A percentile compares a stretch with the other conserved stretches of the same genome.
Conservation (phyloP, 2,888 invertebrate genomes). For the Orthonychiurus folsomi region DNA sequence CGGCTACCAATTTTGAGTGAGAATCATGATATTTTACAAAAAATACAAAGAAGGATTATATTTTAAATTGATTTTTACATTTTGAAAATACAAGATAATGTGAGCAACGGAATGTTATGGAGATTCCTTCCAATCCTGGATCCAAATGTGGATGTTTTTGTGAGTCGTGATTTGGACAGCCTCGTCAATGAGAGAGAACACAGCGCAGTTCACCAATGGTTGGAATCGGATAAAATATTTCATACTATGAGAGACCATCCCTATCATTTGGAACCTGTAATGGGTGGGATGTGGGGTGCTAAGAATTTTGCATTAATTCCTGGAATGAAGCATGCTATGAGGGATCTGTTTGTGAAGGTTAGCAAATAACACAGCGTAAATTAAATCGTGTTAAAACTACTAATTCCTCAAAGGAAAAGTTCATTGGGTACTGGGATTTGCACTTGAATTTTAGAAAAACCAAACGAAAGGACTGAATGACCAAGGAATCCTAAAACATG, state of each 20-base stretch:
- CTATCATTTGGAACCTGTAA: background rate
- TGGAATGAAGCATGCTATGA: background rate
- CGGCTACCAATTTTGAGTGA: background rate
- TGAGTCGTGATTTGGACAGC: background rate
- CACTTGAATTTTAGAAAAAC: background rate
- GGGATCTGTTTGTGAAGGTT: background rate
- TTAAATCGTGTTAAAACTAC: too few relatives aligned
- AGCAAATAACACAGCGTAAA: too few relatives aligned
- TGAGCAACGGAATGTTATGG: background rate
- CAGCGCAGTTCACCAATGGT: background rate
- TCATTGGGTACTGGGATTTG: background rate
- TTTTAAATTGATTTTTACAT: background rate
- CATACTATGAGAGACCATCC: background rate
- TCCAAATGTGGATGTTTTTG: background rate
- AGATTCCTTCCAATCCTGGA: background rate
- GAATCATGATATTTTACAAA: too few relatives aligned
- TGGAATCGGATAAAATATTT: background rate
- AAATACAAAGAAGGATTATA: too few relatives aligned
- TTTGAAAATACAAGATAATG: background rate
- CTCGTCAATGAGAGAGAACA: background rate
- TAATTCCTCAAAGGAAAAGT: background rate
- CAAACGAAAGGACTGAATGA: background rate
- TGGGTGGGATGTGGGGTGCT: background rate
- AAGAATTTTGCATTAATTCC: background rate
- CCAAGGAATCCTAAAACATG: background rate